Evolutionary conservation across 2,888 invertebrate species (phyloP), one percentile per base, ranked within the genome.

Genomic region (Ormyrus pomaceus): DNA sequence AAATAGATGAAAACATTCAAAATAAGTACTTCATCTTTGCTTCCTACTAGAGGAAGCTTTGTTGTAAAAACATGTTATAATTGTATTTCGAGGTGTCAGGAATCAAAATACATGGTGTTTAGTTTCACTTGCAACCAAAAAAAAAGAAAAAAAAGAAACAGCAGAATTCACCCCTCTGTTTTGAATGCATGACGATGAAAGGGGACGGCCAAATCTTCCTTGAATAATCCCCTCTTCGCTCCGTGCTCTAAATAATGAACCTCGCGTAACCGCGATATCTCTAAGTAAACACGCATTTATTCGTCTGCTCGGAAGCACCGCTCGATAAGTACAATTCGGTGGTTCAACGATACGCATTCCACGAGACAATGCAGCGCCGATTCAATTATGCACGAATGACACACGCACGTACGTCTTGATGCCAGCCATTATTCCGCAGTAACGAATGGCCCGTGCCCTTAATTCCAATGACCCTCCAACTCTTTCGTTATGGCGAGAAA

Each of bases 301-400:
- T 46, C 51, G n/a, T 6, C 7, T 68, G n/a, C 58, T 51, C 34
- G 58, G 59, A 10, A 34, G 51, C 59, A 56, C 9, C 11, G 6
- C 0, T 11, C 13, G n/a, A 50, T 66, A 66, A 75, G 59, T 66
- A 46, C 61, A 68, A 10, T 19, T 19, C 66, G 68, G 58, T 53
- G 13, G 34, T n/a, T 59, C 84, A 80, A 72, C 77, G 85, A 86
- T 88, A 88, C 86, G 87, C 86, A 86, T 88, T 87, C 85, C 85
- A 83, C 85, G 85, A 84, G 84, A 89, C 89, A 89, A 88, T 87
- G 86, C 69, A 0, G 9, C 45, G n/a, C 65, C 86, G 85, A 88
- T 90, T 89, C 87, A 88, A 89, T 89, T 89, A 89, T 88, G 83
- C 84, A 78, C 85, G 80, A 70, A 79, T 82, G 82, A 74, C 79